Percentiles rank a stretch among this genome's conserved stretches.
Conservation (phyloP, 2,797 vertebrate species). For the Nothura maculosa region DNA sequence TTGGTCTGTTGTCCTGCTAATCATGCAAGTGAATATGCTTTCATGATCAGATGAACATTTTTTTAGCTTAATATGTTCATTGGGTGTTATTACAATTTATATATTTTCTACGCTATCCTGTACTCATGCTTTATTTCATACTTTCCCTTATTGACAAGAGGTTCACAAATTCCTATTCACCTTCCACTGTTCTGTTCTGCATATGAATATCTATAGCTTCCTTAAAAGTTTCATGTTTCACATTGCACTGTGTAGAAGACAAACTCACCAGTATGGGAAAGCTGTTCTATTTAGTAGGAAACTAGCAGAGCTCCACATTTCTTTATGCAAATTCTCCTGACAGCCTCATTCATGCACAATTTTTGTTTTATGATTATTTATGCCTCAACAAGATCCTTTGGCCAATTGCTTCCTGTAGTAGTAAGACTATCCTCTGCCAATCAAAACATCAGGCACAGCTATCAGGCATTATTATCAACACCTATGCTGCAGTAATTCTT, state of each 20-base stretch:
- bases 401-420: slow-evolving; percentile 55
- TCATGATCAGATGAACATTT: not conserved
- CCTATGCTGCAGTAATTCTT: slow-evolving; percentile 50
- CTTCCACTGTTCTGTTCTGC: not conserved
- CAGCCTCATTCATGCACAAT: not conserved
- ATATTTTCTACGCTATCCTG: not conserved
- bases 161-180: not conserved
- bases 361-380: slow-evolving; percentile 11
- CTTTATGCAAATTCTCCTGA: not conserved
- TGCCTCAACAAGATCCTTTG: slow-evolving; percentile 41
- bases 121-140: not conserved
- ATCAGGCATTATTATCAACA: slow-evolving; percentile 72
- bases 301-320: not conserved
- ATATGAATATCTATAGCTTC: not conserved
- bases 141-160: not conserved
- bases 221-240: not conserved
- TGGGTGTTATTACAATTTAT: not conserved
- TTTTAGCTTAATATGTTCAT: not conserved
- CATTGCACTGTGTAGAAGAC: not conserved
- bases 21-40: not conserved
- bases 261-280: not conserved
- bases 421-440: slow-evolving; percentile 58
- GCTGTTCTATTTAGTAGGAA: not conserved
- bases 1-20: not conserved
- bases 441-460: slow-evolving; percentile 29